Percentiles rank a stretch among this genome's conserved stretches.
Conservation (phyloP, 2,797 vertebrate genomes). For the Agapornis canus region DNA sequence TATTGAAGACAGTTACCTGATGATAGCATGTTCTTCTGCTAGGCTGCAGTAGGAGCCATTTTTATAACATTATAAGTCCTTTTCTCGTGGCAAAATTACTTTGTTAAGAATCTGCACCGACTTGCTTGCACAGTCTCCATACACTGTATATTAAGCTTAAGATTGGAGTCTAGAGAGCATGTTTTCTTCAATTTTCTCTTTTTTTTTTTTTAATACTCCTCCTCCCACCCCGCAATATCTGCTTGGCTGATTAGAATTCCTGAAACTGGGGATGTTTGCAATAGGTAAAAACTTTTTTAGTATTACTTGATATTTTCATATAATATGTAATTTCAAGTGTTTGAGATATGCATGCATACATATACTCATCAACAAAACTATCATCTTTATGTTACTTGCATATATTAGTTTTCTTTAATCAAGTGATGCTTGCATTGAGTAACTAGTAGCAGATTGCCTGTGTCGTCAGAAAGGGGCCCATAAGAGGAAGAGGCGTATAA, state of each 20-base stretch:
- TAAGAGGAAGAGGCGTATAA: constrained; percentile 43
- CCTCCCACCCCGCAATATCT: fast-evolving
- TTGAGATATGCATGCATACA: neutral
- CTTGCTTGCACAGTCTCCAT: neutral
- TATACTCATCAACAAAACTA: neutral
- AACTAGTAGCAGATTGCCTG: constrained; percentile 23
- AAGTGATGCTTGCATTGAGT: neutral
- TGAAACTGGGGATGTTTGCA: neutral
- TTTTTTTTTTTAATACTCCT: neutral
- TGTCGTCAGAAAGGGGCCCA: neutral
- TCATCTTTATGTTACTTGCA: neutral
- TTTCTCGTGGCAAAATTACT: neutral
- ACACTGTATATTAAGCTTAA: neutral
- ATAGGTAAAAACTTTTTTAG: neutral
- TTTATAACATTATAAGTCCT: neutral
- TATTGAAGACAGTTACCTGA: neutral
- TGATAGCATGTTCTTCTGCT: neutral
- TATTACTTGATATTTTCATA: neutral
- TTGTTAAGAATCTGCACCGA: neutral
- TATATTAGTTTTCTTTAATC: constrained; percentile 12
- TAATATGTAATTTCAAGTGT: neutral
- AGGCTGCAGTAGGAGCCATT: neutral
- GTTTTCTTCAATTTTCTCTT: neutral
- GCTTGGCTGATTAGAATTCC: neutral
- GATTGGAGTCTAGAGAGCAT: neutral